phyloP scores from a whole-genome alignment of 2,113 vertebrate genomes.

The Dryoscopus gambensis region DNA sequence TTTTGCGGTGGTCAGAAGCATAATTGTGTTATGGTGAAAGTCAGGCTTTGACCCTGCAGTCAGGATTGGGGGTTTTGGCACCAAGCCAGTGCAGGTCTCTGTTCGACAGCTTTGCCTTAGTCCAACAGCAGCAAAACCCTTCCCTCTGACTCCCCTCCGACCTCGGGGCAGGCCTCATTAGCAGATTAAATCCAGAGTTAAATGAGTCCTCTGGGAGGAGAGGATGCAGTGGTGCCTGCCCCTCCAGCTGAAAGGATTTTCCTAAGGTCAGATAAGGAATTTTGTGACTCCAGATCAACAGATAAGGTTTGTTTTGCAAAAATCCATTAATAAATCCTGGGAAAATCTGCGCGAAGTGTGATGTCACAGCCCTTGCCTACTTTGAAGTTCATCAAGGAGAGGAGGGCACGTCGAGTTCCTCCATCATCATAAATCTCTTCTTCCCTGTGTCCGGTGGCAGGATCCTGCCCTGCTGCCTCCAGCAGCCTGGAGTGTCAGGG shows the following conservation, averaged over 20 bases:
- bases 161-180: slow-evolving; percentile 38
- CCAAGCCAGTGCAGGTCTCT: neutral
- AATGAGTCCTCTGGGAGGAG: neutral
- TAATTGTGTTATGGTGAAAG: neutral
- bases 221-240: neutral
- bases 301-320: slow-evolving; percentile 31
- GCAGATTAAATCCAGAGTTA: slow-evolving; percentile 34
- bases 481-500: neutral
- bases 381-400: neutral
- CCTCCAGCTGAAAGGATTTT: neutral
- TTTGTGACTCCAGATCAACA: neutral
- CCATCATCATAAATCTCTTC: neutral
- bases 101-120: neutral
- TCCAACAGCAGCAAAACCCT: neutral
- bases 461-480: neutral
- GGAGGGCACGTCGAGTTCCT: neutral
- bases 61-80: neutral
- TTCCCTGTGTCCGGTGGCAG: rapidly evolving
- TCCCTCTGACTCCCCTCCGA: neutral
- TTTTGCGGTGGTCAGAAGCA: neutral
- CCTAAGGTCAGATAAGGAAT: neutral
- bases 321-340: neutral
- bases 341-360: neutral
- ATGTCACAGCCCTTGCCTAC: neutral
- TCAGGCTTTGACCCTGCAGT: neutral